Evolutionary conservation across 2,797 vertebrate genomes (phyloP), one percentile per base, ranked within the genome.

Genomic region (Lateolabrax maculatus): DNA sequence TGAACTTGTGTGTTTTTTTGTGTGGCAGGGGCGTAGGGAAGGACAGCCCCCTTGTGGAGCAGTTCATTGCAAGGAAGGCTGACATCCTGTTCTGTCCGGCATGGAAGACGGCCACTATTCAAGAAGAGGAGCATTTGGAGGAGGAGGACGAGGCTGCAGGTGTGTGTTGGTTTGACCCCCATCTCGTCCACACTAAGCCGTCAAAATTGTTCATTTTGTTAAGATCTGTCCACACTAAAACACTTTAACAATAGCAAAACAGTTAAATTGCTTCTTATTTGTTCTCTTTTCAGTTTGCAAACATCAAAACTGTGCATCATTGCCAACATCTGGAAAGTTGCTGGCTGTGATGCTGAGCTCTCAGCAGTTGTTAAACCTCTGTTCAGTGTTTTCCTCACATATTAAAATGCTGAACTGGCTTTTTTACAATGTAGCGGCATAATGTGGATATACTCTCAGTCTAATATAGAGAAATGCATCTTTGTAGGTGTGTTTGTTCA

Each of bases 1-100:
- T 73, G 27, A 55, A 23, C 55, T 1, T 77, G 19, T 62, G 13
- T 36, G 68, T 36, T 69, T 88, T 68, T 76, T 21, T 90, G 56
- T 78, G 43, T 66, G 96, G 96, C 87, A 95, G 93, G 60, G 95
- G 93, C 79, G 94, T 89, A 60, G 88, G 90, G 46, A 75, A 90
- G 61, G 75, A 91, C 27, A 96, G 92, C 77, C 85, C 92, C 44
- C 96, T 98, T 60, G 95, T 98, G 74, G 97, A 98, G 82, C 97
- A 98, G 57, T 98, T 99, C 78, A 97, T 99, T 49, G 96, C 97
- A 48, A 96, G 97, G 79, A 99, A 99, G 80, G 98, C 98, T 0
- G 98, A 99, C 83, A 94, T 99, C 13, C 95, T 99, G 1, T 99
- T 99, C 85, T 94, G 95, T 4, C 94, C 96, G 25, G 87, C 95